These are phyloP conservation scores for Chaunax sp. DNA, from an alignment of 2,797 vertebrate species.

Conservation along the genomic window DNA sequence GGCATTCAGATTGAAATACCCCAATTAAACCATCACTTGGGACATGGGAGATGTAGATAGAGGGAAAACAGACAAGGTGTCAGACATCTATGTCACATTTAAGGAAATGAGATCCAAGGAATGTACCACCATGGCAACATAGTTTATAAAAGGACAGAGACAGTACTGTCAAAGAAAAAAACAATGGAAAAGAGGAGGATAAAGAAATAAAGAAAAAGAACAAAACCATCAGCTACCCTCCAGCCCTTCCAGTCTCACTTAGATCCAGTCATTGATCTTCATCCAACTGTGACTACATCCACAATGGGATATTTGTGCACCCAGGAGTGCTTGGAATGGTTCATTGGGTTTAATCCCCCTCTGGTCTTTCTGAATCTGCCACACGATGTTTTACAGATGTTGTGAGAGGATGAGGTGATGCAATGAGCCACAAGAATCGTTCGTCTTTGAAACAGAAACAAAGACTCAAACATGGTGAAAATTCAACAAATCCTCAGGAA, in stretches of 20 bases:
- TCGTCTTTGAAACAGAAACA: slow-evolving; percentile 44
- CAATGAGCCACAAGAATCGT: slow-evolving; percentile 52
- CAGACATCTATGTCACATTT: background rate
- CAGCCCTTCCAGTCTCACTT: slow-evolving; percentile 9
- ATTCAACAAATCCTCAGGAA: slow-evolving; percentile 51
- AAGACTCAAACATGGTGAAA: slow-evolving; percentile 42
- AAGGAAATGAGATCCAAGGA: slow-evolving; percentile 3
- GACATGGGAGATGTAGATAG: background rate
- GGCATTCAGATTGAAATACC: background rate
- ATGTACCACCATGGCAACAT: background rate
- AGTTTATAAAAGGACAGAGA: slow-evolving; percentile 19
- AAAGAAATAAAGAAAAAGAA: slow-evolving; percentile 11
- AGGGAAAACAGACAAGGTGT: slow-evolving; percentile 4
- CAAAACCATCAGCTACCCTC: slow-evolving; percentile 2
- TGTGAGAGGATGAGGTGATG: slow-evolving; percentile 53
- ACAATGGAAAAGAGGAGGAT: background rate
- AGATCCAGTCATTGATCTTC: slow-evolving; percentile 32
- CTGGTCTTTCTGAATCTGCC: slow-evolving; percentile 61
- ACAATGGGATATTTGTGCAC: slow-evolving; percentile 15
- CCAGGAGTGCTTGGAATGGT: slow-evolving; percentile 56
- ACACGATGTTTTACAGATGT: slow-evolving; percentile 78
- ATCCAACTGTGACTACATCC: slow-evolving; percentile 20
- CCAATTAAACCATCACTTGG: background rate
- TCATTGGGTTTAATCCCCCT: slow-evolving; percentile 69
- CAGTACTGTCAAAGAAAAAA: background rate